Evolutionary conservation across 2,888 invertebrate species (phyloP).

Genomic region (Rugalucina vietnamica): DNA sequence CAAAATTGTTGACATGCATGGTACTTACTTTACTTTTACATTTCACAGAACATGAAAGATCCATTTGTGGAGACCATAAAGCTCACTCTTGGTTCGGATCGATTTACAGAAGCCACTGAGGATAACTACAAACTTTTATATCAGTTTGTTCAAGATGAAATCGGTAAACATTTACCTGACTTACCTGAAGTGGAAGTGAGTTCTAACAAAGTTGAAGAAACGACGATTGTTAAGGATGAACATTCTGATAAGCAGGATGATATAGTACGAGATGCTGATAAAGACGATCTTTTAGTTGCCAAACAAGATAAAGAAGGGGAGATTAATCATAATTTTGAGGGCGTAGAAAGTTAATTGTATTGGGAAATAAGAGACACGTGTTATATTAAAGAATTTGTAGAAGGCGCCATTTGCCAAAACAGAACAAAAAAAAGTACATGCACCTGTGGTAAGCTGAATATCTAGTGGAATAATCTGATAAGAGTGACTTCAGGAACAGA

Average conservation of each 20-base stretch:
- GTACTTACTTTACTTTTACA: too few relatives aligned
- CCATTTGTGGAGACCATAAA: constrained; percentile 95
- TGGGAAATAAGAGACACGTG: too few relatives aligned
- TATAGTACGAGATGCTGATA: not conserved
- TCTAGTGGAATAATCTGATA: too few relatives aligned
- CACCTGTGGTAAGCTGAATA: too few relatives aligned
- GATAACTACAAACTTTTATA: constrained; percentile 83
- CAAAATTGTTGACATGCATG: too few relatives aligned
- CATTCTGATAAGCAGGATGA: not conserved
- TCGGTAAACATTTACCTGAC: constrained; percentile 47
- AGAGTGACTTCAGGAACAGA: too few relatives aligned
- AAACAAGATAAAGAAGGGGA: not conserved
- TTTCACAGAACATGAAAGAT: constrained; percentile 91
- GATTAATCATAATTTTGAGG: not conserved
- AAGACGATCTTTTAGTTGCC: not conserved
- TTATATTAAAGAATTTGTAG: too few relatives aligned
- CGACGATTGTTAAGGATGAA: not conserved
- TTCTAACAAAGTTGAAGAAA: not conserved
- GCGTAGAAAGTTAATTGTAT: too few relatives aligned
- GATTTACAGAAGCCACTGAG: constrained; percentile 95
- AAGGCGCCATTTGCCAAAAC: too few relatives aligned
- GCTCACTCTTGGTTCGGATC: constrained; percentile 90
- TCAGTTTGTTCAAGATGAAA: constrained; percentile 61
- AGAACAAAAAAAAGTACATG: too few relatives aligned
- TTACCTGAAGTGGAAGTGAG: constrained; percentile 35